phyloP scores from a whole-genome alignment of 2,113 vertebrate genomes.

The Coryphaenoides rupestris region DNA sequence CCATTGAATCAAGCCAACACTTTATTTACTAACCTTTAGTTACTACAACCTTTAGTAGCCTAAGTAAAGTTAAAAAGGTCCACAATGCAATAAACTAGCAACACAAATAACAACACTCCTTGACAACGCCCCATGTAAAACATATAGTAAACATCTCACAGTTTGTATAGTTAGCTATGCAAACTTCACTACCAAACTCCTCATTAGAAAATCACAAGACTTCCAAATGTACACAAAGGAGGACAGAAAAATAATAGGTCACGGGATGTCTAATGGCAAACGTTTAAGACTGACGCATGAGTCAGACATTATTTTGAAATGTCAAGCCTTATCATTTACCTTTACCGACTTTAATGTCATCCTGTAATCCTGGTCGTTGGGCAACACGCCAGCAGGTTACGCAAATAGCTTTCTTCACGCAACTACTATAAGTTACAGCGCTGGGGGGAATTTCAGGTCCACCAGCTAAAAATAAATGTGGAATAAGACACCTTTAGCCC shows the following conservation, averaged over 20 bases:
- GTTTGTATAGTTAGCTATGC: background rate
- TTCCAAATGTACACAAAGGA: background rate
- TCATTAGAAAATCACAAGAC: background rate
- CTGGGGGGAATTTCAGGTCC: background rate
- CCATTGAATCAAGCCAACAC: slow-evolving; percentile 4
- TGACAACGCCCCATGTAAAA: background rate
- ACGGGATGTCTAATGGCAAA: no score
- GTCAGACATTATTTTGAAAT: no score
- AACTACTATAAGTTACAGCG: background rate
- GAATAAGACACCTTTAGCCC: slow-evolving; percentile 15
- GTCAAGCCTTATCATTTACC: no score
- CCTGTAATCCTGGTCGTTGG: background rate
- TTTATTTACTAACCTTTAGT: no score
- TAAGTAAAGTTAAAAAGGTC: slow-evolving; percentile 28
- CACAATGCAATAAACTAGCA: slow-evolving; percentile 20
- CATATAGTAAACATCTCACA: slow-evolving; percentile 1
- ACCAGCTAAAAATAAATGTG: slow-evolving; percentile 3
- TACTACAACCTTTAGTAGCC: no score
- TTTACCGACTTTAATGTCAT: background rate
- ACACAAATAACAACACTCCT: slow-evolving; percentile 12
- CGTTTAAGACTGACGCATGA: no score
- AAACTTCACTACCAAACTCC: background rate
- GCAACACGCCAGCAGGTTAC: no score
- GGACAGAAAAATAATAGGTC: no score
- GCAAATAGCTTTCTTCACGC: background rate